Base-by-base conservation (phyloP, 2,113 vertebrate species). In the Sinocyclocheilus maitianheensis region DNA sequence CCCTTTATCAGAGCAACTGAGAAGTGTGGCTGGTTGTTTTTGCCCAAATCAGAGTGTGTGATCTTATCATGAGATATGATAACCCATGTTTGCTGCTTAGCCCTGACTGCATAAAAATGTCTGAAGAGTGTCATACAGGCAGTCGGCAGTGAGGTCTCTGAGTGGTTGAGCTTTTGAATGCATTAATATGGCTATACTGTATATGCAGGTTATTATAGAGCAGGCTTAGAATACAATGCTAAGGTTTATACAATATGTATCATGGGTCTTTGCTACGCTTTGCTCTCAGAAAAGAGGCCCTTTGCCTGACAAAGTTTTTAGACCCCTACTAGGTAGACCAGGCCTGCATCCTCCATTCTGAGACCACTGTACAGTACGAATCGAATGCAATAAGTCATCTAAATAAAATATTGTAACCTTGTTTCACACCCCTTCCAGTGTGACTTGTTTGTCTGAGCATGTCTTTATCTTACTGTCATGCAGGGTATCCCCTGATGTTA, bases 1-100 rank as follows among this genome's bases (percentile, higher is more conserved):
- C 22, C 13, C 20, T 43, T 24, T 63, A 80, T 80, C 58, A 24
- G 34, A 43, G 34, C 12, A 62, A 40, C 18, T 22, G 18, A 60
- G 53, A 60, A 60, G 53, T 78, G 53, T 60, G 51, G 53, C 18
- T 60, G 53, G 26, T 58, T 78, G 48, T 77, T 78, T 76, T 78
- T n/a, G 53, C 53, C 26, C 18, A 34, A 58, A 78, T 40, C 51
- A 4, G 77, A 11, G 2, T 43, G 58, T 46, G 58, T 24, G 55
- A 22, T 43, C 55, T 24, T 37, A 60, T 60, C 58, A 43, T 80
- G 34, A 46, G 22, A 63, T 80, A 0, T 24, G 58, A 46, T 24
- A 63, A 43, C 58, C 37, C 77, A 62, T 43, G 12, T 62, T 62
- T 79, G 20, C 16, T 16, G 24, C 12, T 51, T 79, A 76, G 7